Percentiles rank a stretch among this genome's conserved stretches.
These are phyloP conservation scores for Myripristis jacobus DNA, from an alignment of 2,797 vertebrate species.

Conservation along the genomic window DNA sequence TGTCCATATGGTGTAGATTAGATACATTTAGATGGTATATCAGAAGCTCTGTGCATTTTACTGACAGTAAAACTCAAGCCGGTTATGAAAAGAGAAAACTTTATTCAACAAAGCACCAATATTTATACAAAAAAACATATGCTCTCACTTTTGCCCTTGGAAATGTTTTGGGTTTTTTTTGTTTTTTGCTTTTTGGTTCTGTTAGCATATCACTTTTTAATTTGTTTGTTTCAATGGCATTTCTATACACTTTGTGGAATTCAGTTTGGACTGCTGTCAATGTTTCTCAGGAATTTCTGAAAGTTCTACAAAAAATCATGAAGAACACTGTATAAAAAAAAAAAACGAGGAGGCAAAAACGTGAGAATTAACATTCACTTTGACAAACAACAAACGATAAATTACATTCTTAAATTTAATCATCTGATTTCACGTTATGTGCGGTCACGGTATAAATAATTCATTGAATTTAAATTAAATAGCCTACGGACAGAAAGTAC, in stretches of 20 bases:
- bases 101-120: conserved; percentile 78
- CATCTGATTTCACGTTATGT: conserved; percentile 82
- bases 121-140: conserved; percentile 74
- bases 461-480: conserved; percentile 86
- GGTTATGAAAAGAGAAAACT: conserved; percentile 72
- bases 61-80: background rate
- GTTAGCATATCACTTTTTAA: conserved; percentile 19
- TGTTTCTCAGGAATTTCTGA: conserved; percentile 40
- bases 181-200: conserved; percentile 5
- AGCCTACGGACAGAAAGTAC: conserved; percentile 68
- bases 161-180: conserved; percentile 18
- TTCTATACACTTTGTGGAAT: conserved; percentile 23
- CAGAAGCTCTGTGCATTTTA: background rate
- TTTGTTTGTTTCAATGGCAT: conserved; percentile 11
- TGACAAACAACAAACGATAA: conserved; percentile 77
- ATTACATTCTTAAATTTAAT: conserved; percentile 82
- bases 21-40: no score
- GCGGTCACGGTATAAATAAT: conserved; percentile 87
- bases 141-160: conserved; percentile 52
- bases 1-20: no score
- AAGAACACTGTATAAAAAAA: conserved; percentile 65
- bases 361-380: conserved; percentile 60
- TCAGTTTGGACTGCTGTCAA: conserved; percentile 42
- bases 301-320: conserved; percentile 36
- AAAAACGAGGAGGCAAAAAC: conserved; percentile 56